These are phyloP conservation scores for Penaeus chinensis DNA, from an alignment of 1,140 invertebrate genomes.

Conservation along the genomic window DNA sequence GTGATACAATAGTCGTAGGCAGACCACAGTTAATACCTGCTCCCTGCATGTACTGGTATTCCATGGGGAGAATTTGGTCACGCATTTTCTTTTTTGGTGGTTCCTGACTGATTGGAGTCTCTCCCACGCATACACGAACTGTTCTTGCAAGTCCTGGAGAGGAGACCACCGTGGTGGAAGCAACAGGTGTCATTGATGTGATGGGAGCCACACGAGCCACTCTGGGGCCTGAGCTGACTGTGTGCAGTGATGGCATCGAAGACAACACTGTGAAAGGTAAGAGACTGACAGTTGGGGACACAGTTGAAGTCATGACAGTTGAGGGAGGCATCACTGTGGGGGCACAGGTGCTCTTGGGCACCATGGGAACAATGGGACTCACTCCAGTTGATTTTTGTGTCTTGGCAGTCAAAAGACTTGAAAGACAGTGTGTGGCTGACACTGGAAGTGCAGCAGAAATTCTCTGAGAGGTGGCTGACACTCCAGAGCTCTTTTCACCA, in stretches of 20 bases:
- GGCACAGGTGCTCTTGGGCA: not conserved
- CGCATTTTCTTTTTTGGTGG: slow-evolving; percentile 39
- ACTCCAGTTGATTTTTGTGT: no score
- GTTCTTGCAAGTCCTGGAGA: slow-evolving; percentile 40
- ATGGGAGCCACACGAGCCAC: slow-evolving; percentile 45
- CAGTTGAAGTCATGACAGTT: slow-evolving; percentile 4
- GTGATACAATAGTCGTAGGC: not conserved
- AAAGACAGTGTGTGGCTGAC: no score
- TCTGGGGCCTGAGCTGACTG: slow-evolving; percentile 14
- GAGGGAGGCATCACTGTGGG: not conserved
- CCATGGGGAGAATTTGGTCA: slow-evolving; percentile 1
- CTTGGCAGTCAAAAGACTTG: no score
- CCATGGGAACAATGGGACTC: no score
- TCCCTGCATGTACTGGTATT: slow-evolving; percentile 20
- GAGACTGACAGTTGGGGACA: slow-evolving; percentile 36
- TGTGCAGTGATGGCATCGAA: slow-evolving; percentile 26
- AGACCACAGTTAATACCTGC: not conserved
- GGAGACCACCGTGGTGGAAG: slow-evolving; percentile 51
- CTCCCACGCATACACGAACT: slow-evolving; percentile 45
- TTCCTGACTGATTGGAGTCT: slow-evolving; percentile 22
- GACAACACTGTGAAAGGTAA: slow-evolving; percentile 42
- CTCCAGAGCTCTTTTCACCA: not conserved
- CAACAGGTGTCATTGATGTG: slow-evolving; percentile 31
- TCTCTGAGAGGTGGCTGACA: slow-evolving; percentile 1
- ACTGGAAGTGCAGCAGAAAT: no score